Evolutionary conservation across 1,140 invertebrate genomes (phyloP), one percentile per base, ranked within the genome.

Genomic region (Drosophila ananassae): DNA sequence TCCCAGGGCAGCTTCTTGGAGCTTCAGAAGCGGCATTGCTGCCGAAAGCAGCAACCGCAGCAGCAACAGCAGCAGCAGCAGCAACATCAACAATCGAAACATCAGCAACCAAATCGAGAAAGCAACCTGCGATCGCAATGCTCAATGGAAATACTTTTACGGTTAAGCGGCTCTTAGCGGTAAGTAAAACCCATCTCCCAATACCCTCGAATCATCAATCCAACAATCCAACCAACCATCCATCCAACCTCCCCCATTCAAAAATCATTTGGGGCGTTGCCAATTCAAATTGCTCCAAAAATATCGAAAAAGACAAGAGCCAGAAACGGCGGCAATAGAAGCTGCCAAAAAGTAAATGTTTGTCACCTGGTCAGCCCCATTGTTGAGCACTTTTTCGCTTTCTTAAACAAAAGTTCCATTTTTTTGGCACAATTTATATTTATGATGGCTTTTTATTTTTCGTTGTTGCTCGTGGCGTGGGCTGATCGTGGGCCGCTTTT

Each of bases 91-190:
- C 55, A 37, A 21, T 6, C 41, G 41, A 56, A 51, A 55, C 69
- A 46, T 62, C 59, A 59, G 34, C 58, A 52, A 50, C 48, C 34
- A 54, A 66, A 72, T 54, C 78, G 81, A 87, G 77, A 87, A 87
- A 83, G 80, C 80, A 84, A 84, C 76, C 82, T 87, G 82, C 82
- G 77, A 82, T 77, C 67, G 73, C 77, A 59, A 74, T 77, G 74
- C 60, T 73, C 67, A 64, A 72, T 77, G 60, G 74, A 69, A 75
- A 75, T 44, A 55, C 76, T 90, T 90, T 90, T 75, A 90, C 87
- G 87, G 87, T 90, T 90, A 90, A 90, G 81, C 82, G 82, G 72
- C 73, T 82, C 77, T 90, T 90, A 80, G 87, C 87, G 87, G 87
- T 90, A 83, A 90, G 87, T 90, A 25, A 75, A 64, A 54, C 41